phyloP scores from a whole-genome alignment of 2,113 vertebrate species.

The Geococcyx californianus region DNA sequence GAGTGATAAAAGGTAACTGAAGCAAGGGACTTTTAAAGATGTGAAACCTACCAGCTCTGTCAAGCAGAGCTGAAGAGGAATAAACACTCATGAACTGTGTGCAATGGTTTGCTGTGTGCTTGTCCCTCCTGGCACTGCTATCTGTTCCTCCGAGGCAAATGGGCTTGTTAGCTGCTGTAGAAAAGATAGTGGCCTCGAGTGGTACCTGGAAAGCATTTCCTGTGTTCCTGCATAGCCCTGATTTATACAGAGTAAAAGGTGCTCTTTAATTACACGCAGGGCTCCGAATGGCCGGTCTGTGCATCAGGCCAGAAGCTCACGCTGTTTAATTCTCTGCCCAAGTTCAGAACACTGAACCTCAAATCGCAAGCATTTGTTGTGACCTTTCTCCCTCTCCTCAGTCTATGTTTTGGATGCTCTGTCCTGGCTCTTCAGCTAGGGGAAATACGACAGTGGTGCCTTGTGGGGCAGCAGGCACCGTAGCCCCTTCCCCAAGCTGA shows the following conservation, averaged over 20 bases:
- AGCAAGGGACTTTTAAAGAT: not conserved
- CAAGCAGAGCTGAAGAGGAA: not conserved
- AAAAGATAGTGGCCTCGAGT: not conserved
- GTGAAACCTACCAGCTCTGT: not conserved
- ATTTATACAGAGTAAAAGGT: not conserved
- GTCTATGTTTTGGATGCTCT: not conserved
- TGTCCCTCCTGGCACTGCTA: not conserved
- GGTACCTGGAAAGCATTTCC: not conserved
- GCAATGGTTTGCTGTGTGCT: not conserved
- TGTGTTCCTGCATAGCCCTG: not conserved
- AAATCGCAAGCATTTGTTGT: not conserved
- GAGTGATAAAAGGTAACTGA: not conserved
- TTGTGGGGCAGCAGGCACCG: not conserved
- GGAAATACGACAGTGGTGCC: not conserved
- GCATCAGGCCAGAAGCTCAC: not conserved
- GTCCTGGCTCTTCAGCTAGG: not conserved
- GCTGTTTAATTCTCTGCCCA: not conserved
- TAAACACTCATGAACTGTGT: not conserved
- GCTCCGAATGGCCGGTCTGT: not conserved
- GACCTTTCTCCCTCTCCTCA: not conserved
- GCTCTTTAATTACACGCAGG: not conserved
- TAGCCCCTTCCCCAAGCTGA: rapidly evolving
- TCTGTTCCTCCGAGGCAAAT: not conserved
- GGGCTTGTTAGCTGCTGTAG: not conserved
- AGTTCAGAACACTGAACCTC: not conserved